Evolutionary conservation across 2,113 vertebrate genomes (phyloP).

Genomic region (Dolichotis patagonum): DNA sequence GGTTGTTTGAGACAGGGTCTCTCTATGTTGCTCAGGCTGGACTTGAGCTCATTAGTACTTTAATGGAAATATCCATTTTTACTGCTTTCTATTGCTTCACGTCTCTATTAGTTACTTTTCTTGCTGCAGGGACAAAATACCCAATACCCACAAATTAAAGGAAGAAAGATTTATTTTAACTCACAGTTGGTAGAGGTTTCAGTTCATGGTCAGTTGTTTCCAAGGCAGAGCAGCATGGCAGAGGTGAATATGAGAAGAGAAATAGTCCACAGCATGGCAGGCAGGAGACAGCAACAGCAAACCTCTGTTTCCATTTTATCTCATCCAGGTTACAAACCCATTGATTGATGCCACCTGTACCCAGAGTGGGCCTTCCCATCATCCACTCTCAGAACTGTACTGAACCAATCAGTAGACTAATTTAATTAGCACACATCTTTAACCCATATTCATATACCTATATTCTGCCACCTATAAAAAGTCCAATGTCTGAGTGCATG

Average conservation of each 20-base stretch:
- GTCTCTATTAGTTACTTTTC: background rate
- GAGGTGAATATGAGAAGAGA: background rate
- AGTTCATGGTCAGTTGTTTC: background rate
- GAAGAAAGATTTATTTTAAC: background rate
- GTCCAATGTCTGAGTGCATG: background rate
- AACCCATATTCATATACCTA: background rate
- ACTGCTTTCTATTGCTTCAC: background rate
- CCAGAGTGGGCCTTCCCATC: background rate
- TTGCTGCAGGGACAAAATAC: background rate
- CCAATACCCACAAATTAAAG: background rate
- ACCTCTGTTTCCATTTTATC: background rate
- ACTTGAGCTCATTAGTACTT: background rate
- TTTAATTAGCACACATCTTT: background rate
- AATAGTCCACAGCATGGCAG: background rate
- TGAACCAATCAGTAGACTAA: background rate
- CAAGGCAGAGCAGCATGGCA: background rate
- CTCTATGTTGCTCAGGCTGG: background rate
- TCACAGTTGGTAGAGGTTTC: background rate
- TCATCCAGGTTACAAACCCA: background rate
- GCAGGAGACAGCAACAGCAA: background rate
- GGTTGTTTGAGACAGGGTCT: background rate
- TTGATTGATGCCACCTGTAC: background rate
- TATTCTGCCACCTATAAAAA: background rate
- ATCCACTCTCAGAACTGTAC: background rate
- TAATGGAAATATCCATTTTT: background rate